Percentiles rank a stretch among this genome's conserved stretches.
These are phyloP conservation scores for Drosophila tripunctata DNA, from an alignment of 2,888 invertebrate species.

Conservation along the genomic window DNA sequence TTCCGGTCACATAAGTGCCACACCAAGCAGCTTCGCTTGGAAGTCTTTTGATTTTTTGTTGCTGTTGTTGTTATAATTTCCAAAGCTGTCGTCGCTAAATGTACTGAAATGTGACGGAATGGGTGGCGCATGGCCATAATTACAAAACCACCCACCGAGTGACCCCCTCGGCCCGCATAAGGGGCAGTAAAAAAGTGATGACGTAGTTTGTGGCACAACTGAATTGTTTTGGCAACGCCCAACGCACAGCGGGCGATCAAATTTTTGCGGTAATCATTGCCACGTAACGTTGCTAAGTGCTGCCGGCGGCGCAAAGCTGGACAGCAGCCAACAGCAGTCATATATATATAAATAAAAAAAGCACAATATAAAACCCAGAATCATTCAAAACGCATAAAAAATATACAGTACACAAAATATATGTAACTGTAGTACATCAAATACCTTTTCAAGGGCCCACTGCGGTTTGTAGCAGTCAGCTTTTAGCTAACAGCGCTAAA, in stretches of 20 bases:
- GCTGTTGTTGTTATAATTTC: slow-evolving; percentile 55
- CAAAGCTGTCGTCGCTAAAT: slow-evolving; percentile 48
- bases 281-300: slow-evolving; percentile 48
- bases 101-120: slow-evolving; percentile 49
- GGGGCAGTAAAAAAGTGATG: slow-evolving; percentile 69
- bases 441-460: no score
- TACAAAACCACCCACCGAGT: slow-evolving; percentile 73
- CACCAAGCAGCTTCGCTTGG: slow-evolving; percentile 30
- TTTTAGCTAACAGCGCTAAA: background rate
- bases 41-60: slow-evolving; percentile 54
- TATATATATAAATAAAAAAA: background rate
- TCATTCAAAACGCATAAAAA: background rate
- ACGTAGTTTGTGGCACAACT: slow-evolving; percentile 72
- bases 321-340: slow-evolving; percentile 24
- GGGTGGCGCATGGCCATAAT: slow-evolving; percentile 74
- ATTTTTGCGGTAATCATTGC: slow-evolving; percentile 66
- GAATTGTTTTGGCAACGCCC: slow-evolving; percentile 78
- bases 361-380: background rate
- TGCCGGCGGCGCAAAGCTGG: slow-evolving; percentile 30
- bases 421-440: background rate
- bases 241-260: slow-evolving; percentile 61
- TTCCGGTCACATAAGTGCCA: slow-evolving; percentile 74
- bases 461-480: slow-evolving; percentile 13
- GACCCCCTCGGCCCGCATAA: slow-evolving; percentile 20
- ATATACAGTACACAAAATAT: no score